Conservation (phyloP, 2,113 vertebrate genomes). For the Archocentrus centrarchus region DNA sequence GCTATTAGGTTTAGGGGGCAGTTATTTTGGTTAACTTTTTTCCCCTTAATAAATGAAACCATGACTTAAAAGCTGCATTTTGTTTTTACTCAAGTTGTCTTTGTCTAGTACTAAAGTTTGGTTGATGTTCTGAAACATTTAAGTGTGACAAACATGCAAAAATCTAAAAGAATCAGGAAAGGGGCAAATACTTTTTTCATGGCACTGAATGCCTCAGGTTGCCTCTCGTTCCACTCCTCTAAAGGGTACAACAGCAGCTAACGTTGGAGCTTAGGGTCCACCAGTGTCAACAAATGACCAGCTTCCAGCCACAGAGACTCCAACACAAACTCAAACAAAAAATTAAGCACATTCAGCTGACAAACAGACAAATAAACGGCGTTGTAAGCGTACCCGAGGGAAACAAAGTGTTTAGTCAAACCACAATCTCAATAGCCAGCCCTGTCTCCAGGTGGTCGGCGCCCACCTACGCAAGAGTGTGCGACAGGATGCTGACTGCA, state of each 20-base stretch:
- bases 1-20: too few species aligned
- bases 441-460: neutral
- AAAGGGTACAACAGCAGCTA: neutral
- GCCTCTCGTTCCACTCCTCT: neutral
- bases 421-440: neutral
- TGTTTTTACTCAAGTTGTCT: neutral
- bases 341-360: neutral
- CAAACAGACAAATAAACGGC: neutral
- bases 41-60: neutral
- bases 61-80: neutral
- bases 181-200: neutral
- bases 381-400: neutral
- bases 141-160: neutral
- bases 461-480: neutral
- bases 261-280: neutral
- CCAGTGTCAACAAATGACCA: neutral
- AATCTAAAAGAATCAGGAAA: neutral
- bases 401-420: slow-evolving; percentile 4
- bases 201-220: neutral
- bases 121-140: neutral
- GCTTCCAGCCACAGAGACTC: neutral
- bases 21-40: neutral
- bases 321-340: neutral
- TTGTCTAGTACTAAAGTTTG: neutral
- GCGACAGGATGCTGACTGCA: neutral